phyloP scores from a whole-genome alignment of 2,113 vertebrate genomes.

The Psephotus haematonotus region DNA sequence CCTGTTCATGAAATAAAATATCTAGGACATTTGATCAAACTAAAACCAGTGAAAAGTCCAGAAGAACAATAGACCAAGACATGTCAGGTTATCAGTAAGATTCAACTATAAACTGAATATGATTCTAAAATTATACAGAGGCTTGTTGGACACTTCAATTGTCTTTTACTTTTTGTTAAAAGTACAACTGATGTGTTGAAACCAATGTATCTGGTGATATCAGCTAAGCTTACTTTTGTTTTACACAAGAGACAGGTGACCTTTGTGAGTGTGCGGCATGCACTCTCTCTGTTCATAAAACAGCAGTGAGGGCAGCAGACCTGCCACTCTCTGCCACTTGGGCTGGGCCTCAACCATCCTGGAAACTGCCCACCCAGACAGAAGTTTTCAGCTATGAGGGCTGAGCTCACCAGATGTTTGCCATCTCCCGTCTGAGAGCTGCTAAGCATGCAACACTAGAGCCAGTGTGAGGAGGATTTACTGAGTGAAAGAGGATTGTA shows the following conservation, averaged over 20 bases:
- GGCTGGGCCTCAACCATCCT: fast-evolving
- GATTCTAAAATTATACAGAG: not conserved
- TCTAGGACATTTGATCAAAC: not conserved
- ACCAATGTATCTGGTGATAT: not conserved
- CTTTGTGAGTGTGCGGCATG: not conserved
- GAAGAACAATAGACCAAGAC: not conserved
- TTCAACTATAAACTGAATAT: not conserved
- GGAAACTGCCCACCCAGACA: not conserved
- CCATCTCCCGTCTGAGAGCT: not conserved
- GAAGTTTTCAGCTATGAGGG: not conserved
- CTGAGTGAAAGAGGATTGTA: not conserved
- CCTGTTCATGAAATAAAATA: not conserved
- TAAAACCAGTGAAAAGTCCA: not conserved
- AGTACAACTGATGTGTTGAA: not conserved
- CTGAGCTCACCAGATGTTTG: not conserved
- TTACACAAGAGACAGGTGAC: not conserved
- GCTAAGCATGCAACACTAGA: not conserved
- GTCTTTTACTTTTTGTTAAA: not conserved
- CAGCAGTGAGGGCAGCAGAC: fast-evolving
- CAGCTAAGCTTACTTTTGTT: not conserved
- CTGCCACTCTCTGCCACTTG: too few species aligned
- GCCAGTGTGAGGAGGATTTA: not conserved
- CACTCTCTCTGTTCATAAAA: not conserved
- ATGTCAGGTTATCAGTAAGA: not conserved
- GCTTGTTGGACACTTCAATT: not conserved